Percentiles rank a stretch among this genome's conserved stretches.
These are phyloP conservation scores for Ivindomyrus marchei DNA, from an alignment of 2,113 vertebrate species.

Conservation along the genomic window DNA sequence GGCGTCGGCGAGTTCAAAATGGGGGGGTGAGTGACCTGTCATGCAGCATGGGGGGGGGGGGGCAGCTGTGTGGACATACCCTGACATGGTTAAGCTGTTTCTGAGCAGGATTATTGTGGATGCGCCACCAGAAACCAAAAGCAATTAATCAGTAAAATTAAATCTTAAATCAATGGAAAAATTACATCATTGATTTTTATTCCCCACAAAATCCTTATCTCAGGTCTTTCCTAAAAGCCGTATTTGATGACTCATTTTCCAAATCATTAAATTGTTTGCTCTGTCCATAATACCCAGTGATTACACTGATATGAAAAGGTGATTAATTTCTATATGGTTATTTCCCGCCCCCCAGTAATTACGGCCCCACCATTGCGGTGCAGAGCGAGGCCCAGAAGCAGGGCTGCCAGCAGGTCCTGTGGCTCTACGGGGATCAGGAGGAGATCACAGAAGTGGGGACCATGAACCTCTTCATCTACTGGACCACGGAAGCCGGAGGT, in stretches of 20 bases:
- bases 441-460: constrained; percentile 84
- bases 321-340: background rate
- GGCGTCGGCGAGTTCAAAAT: constrained; percentile 77
- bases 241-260: background rate
- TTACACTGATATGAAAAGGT: background rate
- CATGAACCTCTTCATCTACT: constrained; percentile 90
- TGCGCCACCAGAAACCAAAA: background rate
- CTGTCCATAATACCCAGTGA: background rate
- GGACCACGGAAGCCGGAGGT: constrained; percentile 75
- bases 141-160: background rate
- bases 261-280: background rate
- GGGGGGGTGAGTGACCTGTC: constrained; percentile 69
- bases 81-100: background rate
- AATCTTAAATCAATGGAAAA: background rate
- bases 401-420: constrained; percentile 82
- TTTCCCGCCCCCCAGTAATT: constrained; percentile 61
- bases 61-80: background rate
- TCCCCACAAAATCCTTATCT: background rate
- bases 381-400: constrained; percentile 64
- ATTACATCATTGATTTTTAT: background rate
- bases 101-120: background rate
- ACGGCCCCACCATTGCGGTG: constrained; percentile 75
- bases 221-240: background rate
- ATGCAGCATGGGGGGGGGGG: background rate
- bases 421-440: constrained; percentile 74